These are phyloP conservation scores for Callopanchax toddi DNA, from an alignment of 2,113 vertebrate species.

Conservation along the genomic window DNA sequence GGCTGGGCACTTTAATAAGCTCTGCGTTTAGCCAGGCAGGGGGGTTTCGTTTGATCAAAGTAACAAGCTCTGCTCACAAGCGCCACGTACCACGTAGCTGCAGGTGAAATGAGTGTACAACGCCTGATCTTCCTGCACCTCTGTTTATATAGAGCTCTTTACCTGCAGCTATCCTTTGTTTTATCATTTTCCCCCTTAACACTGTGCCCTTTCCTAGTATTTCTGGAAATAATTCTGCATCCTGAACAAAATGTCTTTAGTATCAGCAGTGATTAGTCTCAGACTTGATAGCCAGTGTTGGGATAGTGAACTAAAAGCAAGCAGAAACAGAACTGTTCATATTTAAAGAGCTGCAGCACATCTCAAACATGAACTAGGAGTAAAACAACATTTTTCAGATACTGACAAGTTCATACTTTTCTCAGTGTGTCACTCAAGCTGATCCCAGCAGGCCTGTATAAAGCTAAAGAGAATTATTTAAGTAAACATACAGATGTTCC, in stretches of 20 bases:
- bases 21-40: conserved; percentile 62
- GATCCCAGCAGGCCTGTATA: conserved; percentile 44
- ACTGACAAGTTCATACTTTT: conserved; percentile 62
- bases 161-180: conserved; percentile 32
- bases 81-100: conserved; percentile 68
- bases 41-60: conserved; percentile 75
- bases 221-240: too few relatives aligned
- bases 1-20: conserved; percentile 72
- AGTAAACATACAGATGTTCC: conserved; percentile 78
- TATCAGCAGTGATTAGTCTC: too few relatives aligned
- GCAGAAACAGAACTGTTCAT: neutral
- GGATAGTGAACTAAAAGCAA: neutral
- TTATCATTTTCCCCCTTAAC: conserved; percentile 41
- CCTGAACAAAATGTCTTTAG: too few relatives aligned
- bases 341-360: neutral
- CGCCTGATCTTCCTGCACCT: conserved; percentile 18
- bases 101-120: conserved; percentile 48
- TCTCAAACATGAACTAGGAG: conserved; percentile 6
- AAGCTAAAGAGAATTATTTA: conserved; percentile 68
- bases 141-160: conserved; percentile 56
- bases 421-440: conserved; percentile 20
- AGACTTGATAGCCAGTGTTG: too few relatives aligned
- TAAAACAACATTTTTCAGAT: conserved; percentile 43
- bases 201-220: too few relatives aligned
- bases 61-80: conserved; percentile 69